A percentile compares a stretch with the other conserved stretches of the same genome.
Evolutionary conservation across 2,888 invertebrate genomes (phyloP).

Genomic region (Trachelus stipa): DNA sequence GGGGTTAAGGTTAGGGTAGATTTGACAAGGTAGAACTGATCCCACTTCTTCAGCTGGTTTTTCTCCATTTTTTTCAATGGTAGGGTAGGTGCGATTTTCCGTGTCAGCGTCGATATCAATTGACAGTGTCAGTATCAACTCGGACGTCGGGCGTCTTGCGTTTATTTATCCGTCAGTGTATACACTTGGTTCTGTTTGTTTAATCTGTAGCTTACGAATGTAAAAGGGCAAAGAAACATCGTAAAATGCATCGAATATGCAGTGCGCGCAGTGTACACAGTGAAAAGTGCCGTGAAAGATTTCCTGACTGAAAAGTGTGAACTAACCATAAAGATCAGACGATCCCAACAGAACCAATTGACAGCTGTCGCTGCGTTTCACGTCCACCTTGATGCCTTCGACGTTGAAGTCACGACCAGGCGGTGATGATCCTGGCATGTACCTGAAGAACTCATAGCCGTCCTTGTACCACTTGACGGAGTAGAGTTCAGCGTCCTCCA

Average conservation of each 20-base stretch:
- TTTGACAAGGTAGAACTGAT: neutral
- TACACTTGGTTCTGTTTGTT: neutral
- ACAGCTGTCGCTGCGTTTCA: slow-evolving; percentile 51
- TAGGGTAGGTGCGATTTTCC: neutral
- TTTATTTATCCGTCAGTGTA: neutral
- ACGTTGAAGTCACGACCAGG: slow-evolving; percentile 42
- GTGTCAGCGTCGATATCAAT: neutral
- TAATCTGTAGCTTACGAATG: neutral
- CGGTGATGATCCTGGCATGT: slow-evolving; percentile 47
- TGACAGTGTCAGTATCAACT: neutral
- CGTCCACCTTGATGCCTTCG: slow-evolving; percentile 50
- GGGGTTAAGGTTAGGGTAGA: neutral
- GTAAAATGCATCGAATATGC: neutral
- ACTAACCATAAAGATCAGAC: slow-evolving; percentile 39
- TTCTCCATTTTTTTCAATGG: neutral
- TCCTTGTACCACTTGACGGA: slow-evolving; percentile 63
- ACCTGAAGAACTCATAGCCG: slow-evolving; percentile 55
- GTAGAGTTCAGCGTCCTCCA: slow-evolving; percentile 53
- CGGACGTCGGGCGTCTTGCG: neutral
- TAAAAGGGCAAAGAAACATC: too few relatives aligned
- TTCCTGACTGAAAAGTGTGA: neutral
- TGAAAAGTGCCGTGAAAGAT: neutral
- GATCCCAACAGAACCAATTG: slow-evolving; percentile 52
- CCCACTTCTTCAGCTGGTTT: neutral
- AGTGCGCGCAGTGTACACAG: neutral